Conservation (phyloP, 2,113 vertebrate species). For the Hippocampus barbouri region DNA sequence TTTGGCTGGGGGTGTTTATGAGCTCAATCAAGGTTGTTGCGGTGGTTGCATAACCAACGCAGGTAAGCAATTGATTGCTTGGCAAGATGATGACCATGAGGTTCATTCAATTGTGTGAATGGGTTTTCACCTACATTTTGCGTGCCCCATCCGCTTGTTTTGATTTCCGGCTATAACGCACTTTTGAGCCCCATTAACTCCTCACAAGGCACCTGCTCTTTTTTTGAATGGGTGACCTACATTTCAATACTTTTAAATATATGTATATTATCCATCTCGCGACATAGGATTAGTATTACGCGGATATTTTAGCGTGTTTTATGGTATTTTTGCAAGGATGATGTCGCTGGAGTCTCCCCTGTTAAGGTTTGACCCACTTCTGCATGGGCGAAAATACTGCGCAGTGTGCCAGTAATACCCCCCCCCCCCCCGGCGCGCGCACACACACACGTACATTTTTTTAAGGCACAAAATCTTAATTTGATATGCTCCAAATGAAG, state of each 20-base stretch:
- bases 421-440: background rate
- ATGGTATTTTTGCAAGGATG: background rate
- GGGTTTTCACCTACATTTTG: constrained; percentile 43
- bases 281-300: background rate
- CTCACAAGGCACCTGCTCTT: constrained; percentile 34
- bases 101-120: background rate
- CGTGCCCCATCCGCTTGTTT: constrained; percentile 48
- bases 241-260: constrained; percentile 7
- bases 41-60: constrained; percentile 55
- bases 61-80: constrained; percentile 53
- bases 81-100: constrained; percentile 36
- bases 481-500: background rate
- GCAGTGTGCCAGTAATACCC: constrained; percentile 27
- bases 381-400: constrained; percentile 43
- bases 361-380: constrained; percentile 68
- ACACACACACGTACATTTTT: background rate
- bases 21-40: constrained; percentile 23
- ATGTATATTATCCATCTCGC: background rate
- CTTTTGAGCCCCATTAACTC: constrained; percentile 43
- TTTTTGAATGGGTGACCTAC: constrained; percentile 48
- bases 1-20: background rate
- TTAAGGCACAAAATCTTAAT: background rate
- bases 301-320: background rate
- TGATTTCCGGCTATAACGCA: constrained; percentile 49
- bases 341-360: background rate